Evolutionary conservation across 2,888 invertebrate genomes (phyloP).

Genomic region (Cistogaster globosa): DNA sequence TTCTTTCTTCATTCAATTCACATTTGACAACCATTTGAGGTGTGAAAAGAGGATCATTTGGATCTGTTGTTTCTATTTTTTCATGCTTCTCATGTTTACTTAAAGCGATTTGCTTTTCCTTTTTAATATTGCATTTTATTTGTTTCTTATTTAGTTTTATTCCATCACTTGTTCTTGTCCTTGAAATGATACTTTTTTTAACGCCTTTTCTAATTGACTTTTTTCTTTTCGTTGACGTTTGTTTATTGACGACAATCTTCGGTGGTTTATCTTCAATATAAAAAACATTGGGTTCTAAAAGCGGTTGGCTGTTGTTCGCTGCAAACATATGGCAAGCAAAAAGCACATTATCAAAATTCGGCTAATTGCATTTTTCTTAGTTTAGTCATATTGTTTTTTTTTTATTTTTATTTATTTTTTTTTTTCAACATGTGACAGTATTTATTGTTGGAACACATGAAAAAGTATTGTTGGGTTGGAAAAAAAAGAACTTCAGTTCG

Average conservation of each 20-base stretch:
- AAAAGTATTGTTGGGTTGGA: not conserved
- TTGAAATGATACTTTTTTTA: conserved; percentile 11
- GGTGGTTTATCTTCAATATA: conserved; percentile 66
- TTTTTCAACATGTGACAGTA: too few relatives aligned
- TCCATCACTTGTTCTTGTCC: not conserved
- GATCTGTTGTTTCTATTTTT: conserved; percentile 25
- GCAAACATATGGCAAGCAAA: conserved; percentile 71
- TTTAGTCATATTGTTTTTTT: not conserved
- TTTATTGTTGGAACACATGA: not conserved
- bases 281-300: conserved; percentile 63
- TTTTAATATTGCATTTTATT: conserved; percentile 14
- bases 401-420: not conserved
- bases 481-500: too few relatives aligned
- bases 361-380: conserved; percentile 39
- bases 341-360: conserved; percentile 71
- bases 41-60: conserved; percentile 59
- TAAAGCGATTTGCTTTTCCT: conserved; percentile 4
- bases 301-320: conserved; percentile 59
- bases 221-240: conserved; percentile 37
- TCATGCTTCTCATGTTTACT: conserved; percentile 4
- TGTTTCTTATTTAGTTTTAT: conserved; percentile 3
- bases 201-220: conserved; percentile 16
- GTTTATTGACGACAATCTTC: conserved; percentile 52
- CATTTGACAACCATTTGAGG: conserved; percentile 42
- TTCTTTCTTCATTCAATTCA: conserved; percentile 44